Conservation (phyloP, 2,888 invertebrate genomes). For the Philopedon plagiatum region DNA sequence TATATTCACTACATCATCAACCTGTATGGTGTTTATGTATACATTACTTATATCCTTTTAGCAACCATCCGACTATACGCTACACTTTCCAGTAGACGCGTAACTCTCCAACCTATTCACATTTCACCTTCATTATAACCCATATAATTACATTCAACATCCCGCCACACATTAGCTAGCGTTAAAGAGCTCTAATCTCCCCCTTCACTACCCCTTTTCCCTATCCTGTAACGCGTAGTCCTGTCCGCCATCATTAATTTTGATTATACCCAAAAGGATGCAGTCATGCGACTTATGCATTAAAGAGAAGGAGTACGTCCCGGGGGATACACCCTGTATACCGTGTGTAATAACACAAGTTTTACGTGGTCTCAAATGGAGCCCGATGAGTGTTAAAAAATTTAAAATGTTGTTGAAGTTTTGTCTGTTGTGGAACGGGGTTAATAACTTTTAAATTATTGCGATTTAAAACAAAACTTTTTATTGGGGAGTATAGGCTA, state of each 20-base stretch:
- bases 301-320: slow-evolving; percentile 13
- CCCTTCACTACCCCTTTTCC: neutral
- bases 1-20: no score
- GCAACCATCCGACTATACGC: neutral
- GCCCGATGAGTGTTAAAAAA: neutral
- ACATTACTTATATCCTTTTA: neutral
- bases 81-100: neutral
- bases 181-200: slow-evolving; percentile 2
- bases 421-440: no score
- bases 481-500: no score
- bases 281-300: slow-evolving; percentile 30
- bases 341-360: slow-evolving; percentile 4
- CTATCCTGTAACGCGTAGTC: neutral
- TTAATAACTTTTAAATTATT: no score
- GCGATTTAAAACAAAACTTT: no score
- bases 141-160: neutral
- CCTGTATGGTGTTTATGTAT: no score
- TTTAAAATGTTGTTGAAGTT: neutral
- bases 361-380: neutral
- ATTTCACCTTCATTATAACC: neutral
- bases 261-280: slow-evolving; percentile 28
- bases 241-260: slow-evolving; percentile 22
- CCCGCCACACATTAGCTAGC: neutral
- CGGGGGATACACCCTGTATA: slow-evolving; percentile 9
- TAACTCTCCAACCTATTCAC: slow-evolving; percentile 2